Evolutionary conservation across 1,140 invertebrate species (phyloP).

Genomic region (Paramacrobiotus metropolitanus): DNA sequence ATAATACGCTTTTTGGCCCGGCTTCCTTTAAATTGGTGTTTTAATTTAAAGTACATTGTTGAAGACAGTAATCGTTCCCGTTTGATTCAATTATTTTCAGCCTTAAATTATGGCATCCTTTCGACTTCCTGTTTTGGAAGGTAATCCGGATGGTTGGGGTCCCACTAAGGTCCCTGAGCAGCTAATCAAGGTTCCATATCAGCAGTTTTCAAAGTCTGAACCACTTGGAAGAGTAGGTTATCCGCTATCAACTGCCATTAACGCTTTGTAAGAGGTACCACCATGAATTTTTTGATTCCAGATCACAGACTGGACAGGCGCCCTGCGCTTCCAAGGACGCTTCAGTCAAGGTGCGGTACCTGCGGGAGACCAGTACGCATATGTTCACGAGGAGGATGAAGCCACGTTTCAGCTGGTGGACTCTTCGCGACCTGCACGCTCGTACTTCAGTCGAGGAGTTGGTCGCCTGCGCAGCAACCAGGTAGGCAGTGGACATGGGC

Average conservation of each 20-base stretch:
- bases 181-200: constrained; percentile 93
- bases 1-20: neutral
- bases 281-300: neutral
- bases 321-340: constrained; percentile 46
- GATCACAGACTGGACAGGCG: constrained; percentile 7
- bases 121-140: constrained; percentile 46
- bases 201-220: constrained; percentile 90
- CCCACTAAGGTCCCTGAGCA: constrained; percentile 76
- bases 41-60: neutral
- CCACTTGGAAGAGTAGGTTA: constrained; percentile 58
- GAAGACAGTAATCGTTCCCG: no score
- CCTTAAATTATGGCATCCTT: constrained; percentile 24
- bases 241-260: neutral
- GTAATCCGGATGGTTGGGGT: constrained; percentile 79
- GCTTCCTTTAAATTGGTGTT: neutral
- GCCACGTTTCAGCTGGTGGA: constrained; percentile 93
- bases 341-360: constrained; percentile 67
- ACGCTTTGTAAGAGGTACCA: constrained; percentile 2
- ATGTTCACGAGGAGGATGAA: constrained; percentile 94
- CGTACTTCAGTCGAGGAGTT: neutral
- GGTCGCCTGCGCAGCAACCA: constrained; percentile 15
- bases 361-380: constrained; percentile 58
- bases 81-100: neutral
- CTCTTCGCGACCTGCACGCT: constrained; percentile 55
- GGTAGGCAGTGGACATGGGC: no score